A percentile compares a stretch with the other conserved stretches of the same genome.
Evolutionary conservation across 30 jellyfish, hydroid and myxozoan genomes (phyloP).

Genomic region (Phacellophora camtschatica): DNA sequence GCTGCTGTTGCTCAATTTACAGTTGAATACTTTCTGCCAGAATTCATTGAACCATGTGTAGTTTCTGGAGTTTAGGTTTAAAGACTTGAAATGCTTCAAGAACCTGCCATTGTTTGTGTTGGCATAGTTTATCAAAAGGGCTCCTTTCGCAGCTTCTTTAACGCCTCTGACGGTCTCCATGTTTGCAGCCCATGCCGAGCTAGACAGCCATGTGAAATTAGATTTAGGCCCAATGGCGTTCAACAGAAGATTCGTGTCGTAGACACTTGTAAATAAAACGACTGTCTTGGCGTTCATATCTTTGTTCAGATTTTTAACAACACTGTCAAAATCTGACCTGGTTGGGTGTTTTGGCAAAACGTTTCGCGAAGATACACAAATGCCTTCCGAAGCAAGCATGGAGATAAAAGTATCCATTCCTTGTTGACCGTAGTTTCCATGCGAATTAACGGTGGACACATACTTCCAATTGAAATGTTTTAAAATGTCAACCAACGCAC

Average conservation of each 20-base stretch:
- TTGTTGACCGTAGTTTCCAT: constrained; percentile 3
- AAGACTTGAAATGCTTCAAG: neutral
- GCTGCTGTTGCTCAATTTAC: neutral
- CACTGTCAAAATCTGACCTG: neutral
- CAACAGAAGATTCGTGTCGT: constrained; percentile 27
- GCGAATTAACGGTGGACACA: constrained; percentile 17
- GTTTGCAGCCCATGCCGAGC: neutral
- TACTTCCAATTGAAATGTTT: constrained; percentile 43
- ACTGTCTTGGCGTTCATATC: constrained; percentile 1
- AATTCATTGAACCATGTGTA: constrained; percentile 37
- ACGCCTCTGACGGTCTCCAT: neutral
- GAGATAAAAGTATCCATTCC: constrained; percentile 8
- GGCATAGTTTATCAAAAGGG: neutral
- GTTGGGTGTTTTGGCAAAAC: constrained; percentile 4
- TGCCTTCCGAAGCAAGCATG: neutral
- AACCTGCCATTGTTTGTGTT: neutral
- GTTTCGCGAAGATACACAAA: constrained; percentile 26
- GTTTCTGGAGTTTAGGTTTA: neutral
- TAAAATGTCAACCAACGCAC: constrained; percentile 34
- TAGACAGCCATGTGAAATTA: neutral
- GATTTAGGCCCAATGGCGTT: neutral
- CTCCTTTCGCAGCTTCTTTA: constrained; percentile 34
- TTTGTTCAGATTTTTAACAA: neutral
- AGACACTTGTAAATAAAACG: constrained; percentile 2
- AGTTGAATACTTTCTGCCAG: constrained; percentile 28